Conservation (phyloP, 2,113 vertebrate species). For the Andinoacara biseriatus region DNA sequence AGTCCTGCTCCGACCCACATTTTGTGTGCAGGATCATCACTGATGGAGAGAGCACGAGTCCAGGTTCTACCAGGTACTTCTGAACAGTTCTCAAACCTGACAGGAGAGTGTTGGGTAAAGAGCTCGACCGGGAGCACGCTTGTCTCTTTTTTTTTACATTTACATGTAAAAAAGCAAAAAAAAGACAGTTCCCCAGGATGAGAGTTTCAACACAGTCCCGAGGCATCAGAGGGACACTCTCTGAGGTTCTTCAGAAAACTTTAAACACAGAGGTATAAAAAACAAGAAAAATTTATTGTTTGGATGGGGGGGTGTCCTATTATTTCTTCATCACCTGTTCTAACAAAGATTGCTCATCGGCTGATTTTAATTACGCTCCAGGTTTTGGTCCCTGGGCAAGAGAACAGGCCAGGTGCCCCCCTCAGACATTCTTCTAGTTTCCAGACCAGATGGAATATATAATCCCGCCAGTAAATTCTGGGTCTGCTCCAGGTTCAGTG, state of each 20-base stretch:
- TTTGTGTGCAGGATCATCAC: neutral
- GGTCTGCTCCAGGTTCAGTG: neutral
- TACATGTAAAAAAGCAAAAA: neutral
- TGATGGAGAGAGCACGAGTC: neutral
- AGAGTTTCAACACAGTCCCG: neutral
- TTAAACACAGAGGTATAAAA: neutral
- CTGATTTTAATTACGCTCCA: neutral
- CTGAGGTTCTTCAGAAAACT: neutral
- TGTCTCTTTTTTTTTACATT: neutral
- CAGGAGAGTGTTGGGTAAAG: too few relatives aligned
- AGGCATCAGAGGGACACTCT: neutral
- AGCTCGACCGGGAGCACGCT: too few relatives aligned
- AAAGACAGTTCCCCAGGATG: neutral
- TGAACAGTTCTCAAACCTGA: neutral
- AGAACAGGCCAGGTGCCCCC: too few relatives aligned
- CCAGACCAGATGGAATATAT: too few relatives aligned
- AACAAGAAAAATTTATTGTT: neutral
- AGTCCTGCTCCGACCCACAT: too few relatives aligned
- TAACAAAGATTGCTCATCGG: neutral
- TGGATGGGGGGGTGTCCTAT: neutral
- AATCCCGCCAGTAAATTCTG: neutral
- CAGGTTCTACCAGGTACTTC: neutral
- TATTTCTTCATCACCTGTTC: neutral
- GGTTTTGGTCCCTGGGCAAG: neutral
- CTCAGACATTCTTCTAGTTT: too few relatives aligned